A percentile compares a stretch with the other conserved stretches of the same genome.
Conservation (phyloP, 64 coral and sea anemone genomes). For the Acropora tenuis region DNA sequence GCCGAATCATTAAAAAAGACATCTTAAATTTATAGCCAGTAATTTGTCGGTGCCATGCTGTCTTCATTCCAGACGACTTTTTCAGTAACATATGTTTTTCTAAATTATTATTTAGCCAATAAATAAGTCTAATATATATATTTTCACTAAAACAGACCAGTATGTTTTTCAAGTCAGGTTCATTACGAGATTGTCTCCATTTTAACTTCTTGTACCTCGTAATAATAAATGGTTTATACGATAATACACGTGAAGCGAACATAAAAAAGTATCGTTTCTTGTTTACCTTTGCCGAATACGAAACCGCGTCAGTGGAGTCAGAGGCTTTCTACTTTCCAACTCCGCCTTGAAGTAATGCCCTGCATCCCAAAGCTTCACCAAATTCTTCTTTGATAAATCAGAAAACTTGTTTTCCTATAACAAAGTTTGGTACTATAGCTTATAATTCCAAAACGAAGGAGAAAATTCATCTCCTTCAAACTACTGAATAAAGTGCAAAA, state of each 20-base stretch:
- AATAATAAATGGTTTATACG: too few relatives aligned
- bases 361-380: conserved; percentile 39
- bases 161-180: too few relatives aligned
- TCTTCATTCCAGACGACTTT: conserved; percentile 12
- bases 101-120: too few relatives aligned
- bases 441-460: not conserved
- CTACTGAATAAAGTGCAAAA: not conserved
- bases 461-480: not conserved
- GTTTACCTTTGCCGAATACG: conserved; percentile 47
- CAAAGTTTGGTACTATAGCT: not conserved
- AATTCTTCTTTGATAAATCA: not conserved
- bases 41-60: not conserved
- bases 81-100: too few relatives aligned
- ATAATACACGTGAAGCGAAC: not conserved
- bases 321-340: conserved; percentile 7
- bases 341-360: conserved; percentile 43
- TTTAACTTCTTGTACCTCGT: too few relatives aligned
- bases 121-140: too few relatives aligned
- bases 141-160: too few relatives aligned
- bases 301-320: conserved; percentile 43
- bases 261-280: not conserved
- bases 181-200: too few relatives aligned
- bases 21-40: too few relatives aligned
- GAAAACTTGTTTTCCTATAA: conserved; percentile 34
- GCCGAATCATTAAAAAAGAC: too few relatives aligned